Conservation (phyloP, 2,113 vertebrate species). For the Nycticryphes semicollaris region DNA sequence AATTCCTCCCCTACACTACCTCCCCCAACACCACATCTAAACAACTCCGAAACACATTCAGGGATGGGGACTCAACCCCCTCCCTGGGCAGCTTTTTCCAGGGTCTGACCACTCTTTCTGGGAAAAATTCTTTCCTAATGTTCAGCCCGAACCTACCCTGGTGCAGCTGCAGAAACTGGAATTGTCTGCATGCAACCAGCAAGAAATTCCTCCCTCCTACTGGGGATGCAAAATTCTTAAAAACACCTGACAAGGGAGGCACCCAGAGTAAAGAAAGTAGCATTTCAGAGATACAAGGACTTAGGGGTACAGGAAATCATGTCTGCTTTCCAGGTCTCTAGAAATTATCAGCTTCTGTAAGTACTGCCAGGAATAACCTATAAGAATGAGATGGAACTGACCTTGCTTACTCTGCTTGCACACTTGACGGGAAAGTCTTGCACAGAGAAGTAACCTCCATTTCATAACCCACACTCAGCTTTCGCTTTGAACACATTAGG, state of each 20-base stretch:
- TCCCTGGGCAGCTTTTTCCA: too few relatives aligned
- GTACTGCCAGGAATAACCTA: neutral
- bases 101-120: too few relatives aligned
- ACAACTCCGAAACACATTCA: too few relatives aligned
- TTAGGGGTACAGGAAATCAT: rapidly evolving
- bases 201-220: neutral
- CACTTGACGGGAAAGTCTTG: neutral
- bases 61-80: too few relatives aligned
- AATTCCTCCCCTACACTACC: too few relatives aligned
- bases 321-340: neutral
- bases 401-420: neutral
- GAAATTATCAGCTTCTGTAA: neutral
- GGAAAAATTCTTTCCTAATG: too few relatives aligned
- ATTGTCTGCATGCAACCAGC: neutral
- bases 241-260: neutral
- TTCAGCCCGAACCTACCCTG: too few relatives aligned
- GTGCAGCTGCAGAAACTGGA: neutral
- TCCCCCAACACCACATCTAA: too few relatives aligned
- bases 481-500: neutral
- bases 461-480: neutral
- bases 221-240: neutral
- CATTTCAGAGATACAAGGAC: neutral
- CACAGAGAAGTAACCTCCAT: neutral
- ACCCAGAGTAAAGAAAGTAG: neutral
- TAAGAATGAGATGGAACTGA: neutral